Evolutionary conservation across 2,113 vertebrate genomes (phyloP).

Genomic region (Hucho hucho): DNA sequence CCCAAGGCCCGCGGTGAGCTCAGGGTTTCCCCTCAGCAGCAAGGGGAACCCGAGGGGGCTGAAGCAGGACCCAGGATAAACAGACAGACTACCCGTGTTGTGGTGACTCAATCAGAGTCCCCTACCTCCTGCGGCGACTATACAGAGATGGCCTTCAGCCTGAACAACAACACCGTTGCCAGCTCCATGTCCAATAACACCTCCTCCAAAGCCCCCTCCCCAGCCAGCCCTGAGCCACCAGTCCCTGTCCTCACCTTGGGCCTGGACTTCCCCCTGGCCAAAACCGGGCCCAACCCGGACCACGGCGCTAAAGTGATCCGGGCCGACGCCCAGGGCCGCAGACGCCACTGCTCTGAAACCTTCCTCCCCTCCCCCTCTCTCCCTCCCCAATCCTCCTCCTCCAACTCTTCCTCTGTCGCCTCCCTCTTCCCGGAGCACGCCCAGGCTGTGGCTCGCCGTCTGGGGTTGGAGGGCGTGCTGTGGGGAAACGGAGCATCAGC

Average conservation of each 20-base stretch:
- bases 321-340: conserved; percentile 68
- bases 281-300: conserved; percentile 70
- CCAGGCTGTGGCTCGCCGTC: conserved; percentile 63
- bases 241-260: conserved; percentile 53
- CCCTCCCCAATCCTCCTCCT: conserved; percentile 52
- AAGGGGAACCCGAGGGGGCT: conserved; percentile 40
- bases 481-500: conserved; percentile 61
- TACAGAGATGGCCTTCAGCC: conserved; percentile 77
- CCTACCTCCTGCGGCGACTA: conserved; percentile 74
- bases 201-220: conserved; percentile 62
- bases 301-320: conserved; percentile 71
- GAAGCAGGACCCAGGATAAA: conserved; percentile 47
- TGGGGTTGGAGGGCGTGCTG: conserved; percentile 71
- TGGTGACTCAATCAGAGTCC: conserved; percentile 52
- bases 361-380: conserved; percentile 68
- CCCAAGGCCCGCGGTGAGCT: conserved; percentile 54
- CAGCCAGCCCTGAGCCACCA: conserved; percentile 60
- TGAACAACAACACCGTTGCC: conserved; percentile 49
- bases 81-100: conserved; percentile 44
- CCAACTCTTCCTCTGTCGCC: conserved; percentile 54
- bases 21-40: conserved; percentile 7
- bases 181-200: conserved; percentile 52
- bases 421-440: conserved; percentile 72
- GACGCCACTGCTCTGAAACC: conserved; percentile 77
- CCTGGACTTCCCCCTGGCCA: conserved; percentile 71